Evolutionary conservation across 1,140 invertebrate genomes (phyloP).

Genomic region (Samia ricini): DNA sequence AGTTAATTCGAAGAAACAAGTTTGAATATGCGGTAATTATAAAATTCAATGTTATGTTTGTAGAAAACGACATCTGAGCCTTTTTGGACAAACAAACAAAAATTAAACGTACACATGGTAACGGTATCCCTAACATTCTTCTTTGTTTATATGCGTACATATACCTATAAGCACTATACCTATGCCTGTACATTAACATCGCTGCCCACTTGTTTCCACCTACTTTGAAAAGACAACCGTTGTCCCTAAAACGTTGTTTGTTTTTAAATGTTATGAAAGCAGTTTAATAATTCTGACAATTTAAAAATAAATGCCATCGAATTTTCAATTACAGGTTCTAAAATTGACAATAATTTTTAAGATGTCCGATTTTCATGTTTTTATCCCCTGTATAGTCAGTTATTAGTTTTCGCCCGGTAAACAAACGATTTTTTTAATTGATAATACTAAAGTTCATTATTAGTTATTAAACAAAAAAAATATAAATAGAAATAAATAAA

Average conservation of each 20-base stretch:
- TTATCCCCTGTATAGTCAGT: no score
- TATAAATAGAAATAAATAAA: no score
- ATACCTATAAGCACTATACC: neutral
- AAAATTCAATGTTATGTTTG: neutral
- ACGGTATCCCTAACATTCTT: constrained; percentile 23
- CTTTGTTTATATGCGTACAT: constrained; percentile 18
- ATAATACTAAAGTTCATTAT: no score
- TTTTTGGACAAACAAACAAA: neutral
- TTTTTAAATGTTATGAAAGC: constrained; percentile 30
- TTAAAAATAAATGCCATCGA: neutral
- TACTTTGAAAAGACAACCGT: constrained; percentile 25
- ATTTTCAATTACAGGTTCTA: neutral
- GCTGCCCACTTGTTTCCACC: constrained; percentile 15
- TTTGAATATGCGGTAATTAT: no score
- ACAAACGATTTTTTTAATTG: no score
- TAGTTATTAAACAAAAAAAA: no score
- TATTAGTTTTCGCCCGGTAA: no score
- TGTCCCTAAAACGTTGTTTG: constrained; percentile 36
- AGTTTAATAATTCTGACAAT: constrained; percentile 1
- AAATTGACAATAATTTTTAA: neutral
- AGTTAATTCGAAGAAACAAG: no score
- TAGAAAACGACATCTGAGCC: neutral
- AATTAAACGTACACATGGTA: neutral
- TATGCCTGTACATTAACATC: constrained; percentile 4
- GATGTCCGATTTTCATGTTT: no score